phyloP scores from a whole-genome alignment of 2,888 invertebrate genomes.

The Melanargia galathea region DNA sequence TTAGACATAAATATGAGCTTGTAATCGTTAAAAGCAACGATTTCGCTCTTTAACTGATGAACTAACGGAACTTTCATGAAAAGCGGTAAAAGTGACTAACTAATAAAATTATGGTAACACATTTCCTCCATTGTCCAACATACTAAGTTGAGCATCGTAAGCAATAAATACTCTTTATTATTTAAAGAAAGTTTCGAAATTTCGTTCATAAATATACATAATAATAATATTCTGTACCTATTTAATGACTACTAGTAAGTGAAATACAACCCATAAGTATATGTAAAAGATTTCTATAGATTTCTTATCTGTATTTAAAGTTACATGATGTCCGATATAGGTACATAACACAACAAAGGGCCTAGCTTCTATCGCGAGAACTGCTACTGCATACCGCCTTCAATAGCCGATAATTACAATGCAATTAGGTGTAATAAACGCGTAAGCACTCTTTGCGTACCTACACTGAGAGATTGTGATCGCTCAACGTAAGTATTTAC shows the following conservation, averaged over 20 bases:
- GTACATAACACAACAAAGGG: slow-evolving; percentile 37
- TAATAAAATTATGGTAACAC: slow-evolving; percentile 10
- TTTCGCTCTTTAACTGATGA: slow-evolving; percentile 17
- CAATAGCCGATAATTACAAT: slow-evolving; percentile 65
- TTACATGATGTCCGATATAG: slow-evolving; percentile 24
- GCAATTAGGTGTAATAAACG: slow-evolving; percentile 68
- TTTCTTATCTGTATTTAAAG: background rate
- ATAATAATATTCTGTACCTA: no score
- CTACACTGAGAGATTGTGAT: slow-evolving; percentile 28
- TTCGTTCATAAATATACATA: background rate
- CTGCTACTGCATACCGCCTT: slow-evolving; percentile 53
- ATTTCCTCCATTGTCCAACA: slow-evolving; percentile 13
- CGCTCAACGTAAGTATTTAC: slow-evolving; percentile 1
- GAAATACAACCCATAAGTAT: background rate
- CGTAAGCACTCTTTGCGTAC: slow-evolving; percentile 46
- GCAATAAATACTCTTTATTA: background rate
- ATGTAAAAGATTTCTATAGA: no score
- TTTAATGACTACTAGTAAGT: background rate
- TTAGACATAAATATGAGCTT: slow-evolving; percentile 37
- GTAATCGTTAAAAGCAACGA: slow-evolving; percentile 32
- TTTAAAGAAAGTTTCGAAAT: background rate
- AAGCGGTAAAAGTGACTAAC: slow-evolving; percentile 23
- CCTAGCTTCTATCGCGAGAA: slow-evolving; percentile 21
- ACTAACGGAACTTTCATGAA: slow-evolving; percentile 18
- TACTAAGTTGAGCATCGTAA: background rate